Percentiles rank a stretch among this genome's conserved stretches.
Evolutionary conservation across 2,113 vertebrate genomes (phyloP).

Genomic region (Archilochus colubris): DNA sequence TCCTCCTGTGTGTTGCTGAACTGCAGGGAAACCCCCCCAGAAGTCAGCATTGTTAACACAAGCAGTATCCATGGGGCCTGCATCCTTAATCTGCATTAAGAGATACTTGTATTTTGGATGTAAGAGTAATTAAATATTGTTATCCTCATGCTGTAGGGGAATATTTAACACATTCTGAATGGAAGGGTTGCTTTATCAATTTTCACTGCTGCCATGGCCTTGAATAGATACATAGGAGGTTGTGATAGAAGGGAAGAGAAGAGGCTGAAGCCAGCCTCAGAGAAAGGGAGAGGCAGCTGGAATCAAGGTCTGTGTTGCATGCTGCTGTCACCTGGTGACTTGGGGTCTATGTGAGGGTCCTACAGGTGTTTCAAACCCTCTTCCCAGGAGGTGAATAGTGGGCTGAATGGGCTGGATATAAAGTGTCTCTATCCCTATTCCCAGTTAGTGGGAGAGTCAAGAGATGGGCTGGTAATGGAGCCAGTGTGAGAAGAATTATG

Average conservation of each 20-base stretch:
- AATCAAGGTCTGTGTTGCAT: neutral
- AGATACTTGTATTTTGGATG: neutral
- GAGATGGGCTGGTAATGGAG: neutral
- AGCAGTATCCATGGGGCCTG: neutral
- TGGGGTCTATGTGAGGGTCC: neutral
- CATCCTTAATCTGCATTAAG: neutral
- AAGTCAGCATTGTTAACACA: neutral
- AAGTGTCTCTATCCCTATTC: neutral
- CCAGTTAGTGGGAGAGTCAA: neutral
- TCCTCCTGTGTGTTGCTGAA: neutral
- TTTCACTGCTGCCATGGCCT: neutral
- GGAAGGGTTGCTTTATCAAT: neutral
- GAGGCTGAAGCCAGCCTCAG: neutral
- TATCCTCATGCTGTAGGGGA: neutral
- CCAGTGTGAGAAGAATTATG: neutral
- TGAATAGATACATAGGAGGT: fast-evolving
- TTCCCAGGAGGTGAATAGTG: neutral
- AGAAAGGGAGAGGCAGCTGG: neutral
- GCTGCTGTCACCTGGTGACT: neutral
- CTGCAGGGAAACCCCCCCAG: neutral
- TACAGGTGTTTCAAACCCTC: neutral
- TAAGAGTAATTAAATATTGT: neutral
- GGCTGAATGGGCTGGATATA: neutral
- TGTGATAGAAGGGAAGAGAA: neutral
- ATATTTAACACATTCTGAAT: neutral